These are phyloP conservation scores for Lontra canadensis DNA, from an alignment of 2,113 vertebrate species.

Conservation along the genomic window DNA sequence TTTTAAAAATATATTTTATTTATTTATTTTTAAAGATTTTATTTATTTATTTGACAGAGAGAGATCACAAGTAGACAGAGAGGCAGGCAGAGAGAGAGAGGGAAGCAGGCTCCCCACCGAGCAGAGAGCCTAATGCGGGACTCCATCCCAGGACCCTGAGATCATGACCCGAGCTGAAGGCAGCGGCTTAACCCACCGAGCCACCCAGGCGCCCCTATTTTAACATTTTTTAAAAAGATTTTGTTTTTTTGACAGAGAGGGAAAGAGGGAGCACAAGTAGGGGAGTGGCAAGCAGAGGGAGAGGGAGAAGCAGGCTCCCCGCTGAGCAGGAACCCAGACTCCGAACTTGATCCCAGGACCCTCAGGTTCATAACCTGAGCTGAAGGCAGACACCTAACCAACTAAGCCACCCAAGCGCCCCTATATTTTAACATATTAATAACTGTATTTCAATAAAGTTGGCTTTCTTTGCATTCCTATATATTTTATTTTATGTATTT, in stretches of 20 bases:
- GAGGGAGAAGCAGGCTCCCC: not conserved
- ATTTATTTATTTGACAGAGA: not conserved
- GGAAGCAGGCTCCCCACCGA: too few relatives aligned
- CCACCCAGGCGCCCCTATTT: too few relatives aligned
- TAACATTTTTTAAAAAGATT: not conserved
- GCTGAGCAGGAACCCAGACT: not conserved
- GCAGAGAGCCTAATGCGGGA: too few relatives aligned
- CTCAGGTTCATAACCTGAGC: not conserved
- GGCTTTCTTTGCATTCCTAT: not conserved
- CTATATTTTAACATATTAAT: not conserved
- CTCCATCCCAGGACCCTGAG: too few relatives aligned
- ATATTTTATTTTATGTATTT: not conserved
- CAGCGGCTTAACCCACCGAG: too few relatives aligned
- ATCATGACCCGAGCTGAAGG: too few relatives aligned
- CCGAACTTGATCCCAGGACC: not conserved
- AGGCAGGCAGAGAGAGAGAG: too few relatives aligned
- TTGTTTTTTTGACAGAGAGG: not conserved
- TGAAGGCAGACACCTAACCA: not conserved
- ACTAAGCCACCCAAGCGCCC: not conserved
- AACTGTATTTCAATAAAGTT: conserved; percentile 1
- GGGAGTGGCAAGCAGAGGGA: too few relatives aligned
- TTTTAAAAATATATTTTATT: too few relatives aligned
- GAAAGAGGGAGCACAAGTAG: not conserved
- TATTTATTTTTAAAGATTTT: too few relatives aligned
- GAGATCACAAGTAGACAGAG: not conserved